phyloP scores from a whole-genome alignment of 2,888 invertebrate species.

The Romanomermis culicivorax region DNA sequence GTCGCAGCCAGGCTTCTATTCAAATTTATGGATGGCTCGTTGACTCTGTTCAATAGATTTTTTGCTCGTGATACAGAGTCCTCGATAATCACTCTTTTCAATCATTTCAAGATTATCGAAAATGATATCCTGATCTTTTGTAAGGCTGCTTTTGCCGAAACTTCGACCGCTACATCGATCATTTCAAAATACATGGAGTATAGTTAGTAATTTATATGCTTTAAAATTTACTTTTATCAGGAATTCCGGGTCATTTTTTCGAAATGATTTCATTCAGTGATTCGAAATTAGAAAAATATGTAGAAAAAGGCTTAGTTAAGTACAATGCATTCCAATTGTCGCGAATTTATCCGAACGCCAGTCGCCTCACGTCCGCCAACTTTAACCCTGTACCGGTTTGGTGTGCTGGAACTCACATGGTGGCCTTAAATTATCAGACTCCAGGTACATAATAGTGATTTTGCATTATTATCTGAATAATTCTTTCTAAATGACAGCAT shows the following conservation, averaged over 20 bases:
- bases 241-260: constrained; percentile 42
- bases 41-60: no score
- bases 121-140: no score
- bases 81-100: no score
- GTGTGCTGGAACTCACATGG: constrained; percentile 90
- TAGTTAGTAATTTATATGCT: no score
- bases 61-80: no score
- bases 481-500: neutral
- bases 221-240: no score
- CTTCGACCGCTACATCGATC: no score
- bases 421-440: constrained; percentile 90
- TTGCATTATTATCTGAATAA: neutral
- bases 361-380: constrained; percentile 85
- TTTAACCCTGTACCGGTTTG: constrained; percentile 83
- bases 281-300: constrained; percentile 72
- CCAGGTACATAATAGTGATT: constrained; percentile 36
- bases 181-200: no score
- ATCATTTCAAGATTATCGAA: no score
- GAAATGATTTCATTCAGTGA: constrained; percentile 98
- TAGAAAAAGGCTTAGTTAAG: constrained; percentile 33
- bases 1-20: no score
- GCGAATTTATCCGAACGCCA: constrained; percentile 69
- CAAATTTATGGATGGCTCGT: no score
- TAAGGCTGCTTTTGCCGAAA: no score
- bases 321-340: constrained; percentile 49